Base-by-base conservation (phyloP, 2,797 vertebrate species). In the Cottoperca gobio region DNA sequence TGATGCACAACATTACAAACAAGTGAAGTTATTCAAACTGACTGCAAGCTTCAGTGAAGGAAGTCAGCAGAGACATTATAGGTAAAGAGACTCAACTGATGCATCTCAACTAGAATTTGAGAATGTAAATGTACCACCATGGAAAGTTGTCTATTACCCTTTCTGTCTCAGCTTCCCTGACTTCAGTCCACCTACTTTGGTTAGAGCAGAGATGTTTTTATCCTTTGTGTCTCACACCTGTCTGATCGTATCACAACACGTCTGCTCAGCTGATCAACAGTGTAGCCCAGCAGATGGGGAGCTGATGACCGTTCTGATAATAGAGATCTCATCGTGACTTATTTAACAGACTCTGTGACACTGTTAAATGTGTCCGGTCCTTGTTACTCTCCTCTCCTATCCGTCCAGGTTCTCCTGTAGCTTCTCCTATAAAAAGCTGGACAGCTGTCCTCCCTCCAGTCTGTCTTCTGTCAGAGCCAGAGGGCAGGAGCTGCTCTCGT, bases 221-320 rank as follows among this genome's bases (percentile, higher is more conserved):
- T 39, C 54, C 55, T n/a, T 14, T 3, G 3, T 16, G 35, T 66
- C 8, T 53, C 43, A 64, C 33, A 69, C 40, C 61, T 72, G 73
- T 70, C 64, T 69, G 53, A 69, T 65, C 37, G 43, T 43, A 62
- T 73, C 40, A 11, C 69, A 61, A 35, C 58, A 23, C 23, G 35
- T 77, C 68, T 63, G 68, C 49, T 19, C 46, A 45, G 57, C 80
- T 64, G 73, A 83, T 79, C 70, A 24, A n/a, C 50, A n/a, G 60
- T 26, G 83, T 37, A n/a, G 64, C 40, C 39, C 59, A 69, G 72
- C 88, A 86, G 81, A 83, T 81, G 79, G 79, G 59, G 68, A 71
- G 59, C 61, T 59, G 48, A 76, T 80, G 68, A 69, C 81, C 17
- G 42, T 66, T 81, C 43, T 62, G 64, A 69, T 78, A 64, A 87